Percentiles rank a stretch among this genome's conserved stretches.
Evolutionary conservation across 2,113 vertebrate genomes (phyloP).

Genomic region (Callocephalon fimbriatum): DNA sequence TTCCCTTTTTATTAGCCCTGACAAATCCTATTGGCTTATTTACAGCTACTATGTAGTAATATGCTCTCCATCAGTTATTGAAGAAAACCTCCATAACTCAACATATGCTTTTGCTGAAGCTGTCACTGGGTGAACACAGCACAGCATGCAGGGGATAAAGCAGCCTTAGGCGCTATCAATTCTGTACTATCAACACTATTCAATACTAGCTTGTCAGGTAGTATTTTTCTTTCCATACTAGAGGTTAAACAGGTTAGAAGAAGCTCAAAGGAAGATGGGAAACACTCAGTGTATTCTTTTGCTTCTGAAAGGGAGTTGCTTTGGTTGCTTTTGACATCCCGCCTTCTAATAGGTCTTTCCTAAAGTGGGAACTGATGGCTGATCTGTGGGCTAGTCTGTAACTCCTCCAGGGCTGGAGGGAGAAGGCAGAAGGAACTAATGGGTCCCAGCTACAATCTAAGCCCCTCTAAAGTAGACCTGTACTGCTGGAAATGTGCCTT

Average conservation of each 20-base stretch:
- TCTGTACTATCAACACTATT: background rate
- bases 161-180: background rate
- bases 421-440: background rate
- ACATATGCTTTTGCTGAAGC: background rate
- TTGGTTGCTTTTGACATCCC: background rate
- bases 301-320: background rate
- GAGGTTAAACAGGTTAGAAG: background rate
- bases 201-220: background rate
- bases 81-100: background rate
- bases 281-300: background rate
- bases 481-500: background rate
- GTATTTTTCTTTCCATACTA: background rate
- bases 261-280: background rate
- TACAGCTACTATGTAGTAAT: background rate
- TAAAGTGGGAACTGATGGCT: background rate
- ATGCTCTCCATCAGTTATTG: background rate
- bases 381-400: background rate
- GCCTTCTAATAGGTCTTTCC: background rate
- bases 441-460: background rate
- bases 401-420: background rate
- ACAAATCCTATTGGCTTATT: background rate
- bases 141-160: background rate
- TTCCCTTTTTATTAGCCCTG: background rate
- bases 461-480: background rate
- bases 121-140: background rate